Conservation (phyloP, 2,888 invertebrate genomes). For the Operophtera brumata region DNA sequence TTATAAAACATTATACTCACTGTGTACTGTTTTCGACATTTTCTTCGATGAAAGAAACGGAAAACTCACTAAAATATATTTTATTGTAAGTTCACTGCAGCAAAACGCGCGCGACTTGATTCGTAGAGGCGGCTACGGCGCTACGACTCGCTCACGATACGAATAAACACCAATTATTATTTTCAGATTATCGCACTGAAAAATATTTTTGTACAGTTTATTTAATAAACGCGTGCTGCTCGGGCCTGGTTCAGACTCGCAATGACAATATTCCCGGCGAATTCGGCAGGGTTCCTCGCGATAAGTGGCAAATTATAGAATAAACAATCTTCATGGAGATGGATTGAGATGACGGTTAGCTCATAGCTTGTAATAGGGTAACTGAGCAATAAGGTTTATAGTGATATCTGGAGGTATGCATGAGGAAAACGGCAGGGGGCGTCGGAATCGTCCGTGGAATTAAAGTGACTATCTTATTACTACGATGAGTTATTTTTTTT, state of each 20-base stretch:
- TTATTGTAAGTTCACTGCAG: constrained; percentile 21
- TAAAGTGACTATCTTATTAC: constrained; percentile 1
- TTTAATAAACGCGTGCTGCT: constrained; percentile 54
- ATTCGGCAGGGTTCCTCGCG: constrained; percentile 47
- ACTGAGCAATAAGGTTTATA: constrained; percentile 15
- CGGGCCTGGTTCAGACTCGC: constrained; percentile 53
- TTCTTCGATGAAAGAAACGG: constrained; percentile 32
- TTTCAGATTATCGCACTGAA: constrained; percentile 48
- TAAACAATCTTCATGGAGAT: constrained; percentile 52
- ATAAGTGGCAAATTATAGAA: constrained; percentile 56
- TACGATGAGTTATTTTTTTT: neutral
- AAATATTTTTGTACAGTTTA: constrained; percentile 35
- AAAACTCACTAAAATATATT: constrained; percentile 30
- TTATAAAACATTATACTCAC: constrained; percentile 45
- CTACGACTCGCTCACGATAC: constrained; percentile 53
- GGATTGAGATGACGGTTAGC: constrained; percentile 36
- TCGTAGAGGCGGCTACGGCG: constrained; percentile 63
- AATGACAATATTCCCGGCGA: constrained; percentile 54
- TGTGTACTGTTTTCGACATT: constrained; percentile 56
- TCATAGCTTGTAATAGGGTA: constrained; percentile 33
- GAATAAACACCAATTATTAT: constrained; percentile 49
- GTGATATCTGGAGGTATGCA: neutral
- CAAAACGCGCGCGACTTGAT: constrained; percentile 15
- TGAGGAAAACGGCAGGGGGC: constrained; percentile 7
- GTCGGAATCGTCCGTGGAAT: neutral